phyloP scores from a whole-genome alignment of 2,113 vertebrate genomes.

The Oryzias melastigma region DNA sequence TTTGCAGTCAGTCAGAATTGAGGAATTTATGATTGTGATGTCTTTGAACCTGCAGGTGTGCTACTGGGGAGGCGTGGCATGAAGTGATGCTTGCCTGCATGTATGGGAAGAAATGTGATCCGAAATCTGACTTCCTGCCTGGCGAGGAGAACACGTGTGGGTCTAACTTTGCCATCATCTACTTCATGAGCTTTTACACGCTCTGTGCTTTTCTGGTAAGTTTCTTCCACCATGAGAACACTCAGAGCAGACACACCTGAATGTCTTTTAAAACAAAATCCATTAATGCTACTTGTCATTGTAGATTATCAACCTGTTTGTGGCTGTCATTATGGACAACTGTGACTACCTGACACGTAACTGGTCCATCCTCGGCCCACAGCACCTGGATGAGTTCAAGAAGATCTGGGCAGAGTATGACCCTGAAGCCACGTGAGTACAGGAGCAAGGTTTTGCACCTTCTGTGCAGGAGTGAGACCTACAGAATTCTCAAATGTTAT shows the following conservation, averaged over 20 bases:
- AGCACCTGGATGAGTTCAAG: slow-evolving; percentile 94
- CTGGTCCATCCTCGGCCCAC: slow-evolving; percentile 93
- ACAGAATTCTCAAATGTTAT: too few species aligned
- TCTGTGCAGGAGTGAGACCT: too few species aligned
- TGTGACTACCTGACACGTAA: slow-evolving; percentile 93
- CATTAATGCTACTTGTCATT: not conserved
- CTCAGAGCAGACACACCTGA: not conserved
- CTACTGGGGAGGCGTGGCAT: slow-evolving; percentile 91
- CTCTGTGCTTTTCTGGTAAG: slow-evolving; percentile 92
- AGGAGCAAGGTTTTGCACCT: not conserved
- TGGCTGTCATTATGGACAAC: slow-evolving; percentile 97
- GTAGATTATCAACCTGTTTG: slow-evolving; percentile 91
- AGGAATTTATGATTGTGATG: not conserved
- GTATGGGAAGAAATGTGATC: slow-evolving; percentile 87
- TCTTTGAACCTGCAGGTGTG: slow-evolving; percentile 76
- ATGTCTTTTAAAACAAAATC: too few species aligned
- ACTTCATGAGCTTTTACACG: slow-evolving; percentile 97
- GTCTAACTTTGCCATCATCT: slow-evolving; percentile 87
- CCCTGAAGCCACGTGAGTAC: slow-evolving; percentile 87
- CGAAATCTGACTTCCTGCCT: slow-evolving; percentile 83
- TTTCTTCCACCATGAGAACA: not conserved
- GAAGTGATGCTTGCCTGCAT: slow-evolving; percentile 89
- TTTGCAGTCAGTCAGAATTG: not conserved
- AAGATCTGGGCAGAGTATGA: slow-evolving; percentile 96
- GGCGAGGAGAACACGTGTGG: slow-evolving; percentile 90